phyloP scores from a whole-genome alignment of 1,140 invertebrate genomes.

The Hyposmocoma kahamanoa region DNA sequence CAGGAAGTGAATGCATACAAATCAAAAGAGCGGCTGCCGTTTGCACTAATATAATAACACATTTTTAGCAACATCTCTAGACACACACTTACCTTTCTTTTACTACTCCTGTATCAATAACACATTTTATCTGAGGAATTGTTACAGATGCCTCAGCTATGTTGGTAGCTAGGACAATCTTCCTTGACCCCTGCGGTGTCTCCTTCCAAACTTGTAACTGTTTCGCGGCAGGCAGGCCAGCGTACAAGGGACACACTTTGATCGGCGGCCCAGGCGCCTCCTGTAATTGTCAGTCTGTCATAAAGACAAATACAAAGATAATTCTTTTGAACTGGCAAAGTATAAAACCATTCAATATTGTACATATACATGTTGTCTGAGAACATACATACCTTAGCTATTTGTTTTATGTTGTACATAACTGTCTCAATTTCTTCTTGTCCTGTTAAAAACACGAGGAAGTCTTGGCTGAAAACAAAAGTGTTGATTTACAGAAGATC shows the following conservation, averaged over 20 bases:
- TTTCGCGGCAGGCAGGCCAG: constrained; percentile 83
- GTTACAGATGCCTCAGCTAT: constrained; percentile 98
- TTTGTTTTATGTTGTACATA: constrained; percentile 82
- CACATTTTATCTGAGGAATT: constrained; percentile 93
- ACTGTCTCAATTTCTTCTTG: constrained; percentile 98
- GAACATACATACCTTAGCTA: constrained; percentile 76
- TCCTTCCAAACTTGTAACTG: constrained; percentile 87
- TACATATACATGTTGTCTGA: too few relatives aligned
- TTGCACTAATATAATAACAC: too few relatives aligned
- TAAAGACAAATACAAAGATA: constrained; percentile 20
- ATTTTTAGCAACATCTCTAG: too few relatives aligned
- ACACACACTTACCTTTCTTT: constrained; percentile 80
- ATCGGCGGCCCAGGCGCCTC: constrained; percentile 68
- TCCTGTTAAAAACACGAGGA: constrained; percentile 98
- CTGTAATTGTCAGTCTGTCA: constrained; percentile 35
- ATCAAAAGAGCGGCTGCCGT: too few relatives aligned
- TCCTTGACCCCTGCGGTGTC: constrained; percentile 80
- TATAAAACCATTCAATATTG: not conserved
- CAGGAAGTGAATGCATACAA: too few relatives aligned
- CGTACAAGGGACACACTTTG: constrained; percentile 87
- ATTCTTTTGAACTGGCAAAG: not conserved
- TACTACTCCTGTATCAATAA: constrained; percentile 96
- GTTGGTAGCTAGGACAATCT: constrained; percentile 97
- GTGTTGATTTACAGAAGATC: not conserved
- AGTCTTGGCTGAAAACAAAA: constrained; percentile 81